Base-by-base conservation (phyloP, 2,113 vertebrate genomes). In the Ovibos moschatus region DNA sequence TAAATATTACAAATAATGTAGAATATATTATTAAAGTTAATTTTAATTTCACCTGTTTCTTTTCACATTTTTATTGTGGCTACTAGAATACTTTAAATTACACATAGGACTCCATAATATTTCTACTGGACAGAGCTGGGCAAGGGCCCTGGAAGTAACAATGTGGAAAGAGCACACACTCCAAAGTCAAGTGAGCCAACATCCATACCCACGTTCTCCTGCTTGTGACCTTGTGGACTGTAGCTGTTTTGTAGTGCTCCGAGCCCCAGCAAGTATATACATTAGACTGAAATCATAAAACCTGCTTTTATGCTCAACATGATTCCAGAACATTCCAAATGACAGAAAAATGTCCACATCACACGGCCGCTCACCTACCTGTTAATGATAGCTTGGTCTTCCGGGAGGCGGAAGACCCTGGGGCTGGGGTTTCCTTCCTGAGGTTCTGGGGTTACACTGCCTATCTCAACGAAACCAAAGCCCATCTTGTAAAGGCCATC, bases 391-490 rank as follows among this genome's bases (percentile, higher is more conserved):
- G 99, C 99, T 60, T 99, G 98, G 3, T 99, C 99, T 81, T 99
- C 89, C 0, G 92, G 76, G 71, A 99, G 99, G 40, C 99, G 99
- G 98, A 99, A 99, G 87, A 99, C 99, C 0, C 99, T 99, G 30
- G 99, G 99, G 57, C 98, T 99, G 45, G 99, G 99, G 98, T 99
- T 99, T 89, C 99, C 99, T 25, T 99, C 99, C 99, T 99, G 99
- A 74, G 99, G 99, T 96, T 99, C 45, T 1, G 99, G 99, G 0
- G 99, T 99, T 91, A 99, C 99, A 0, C 99, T 99, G 50, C 99
- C 99, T 23, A 99, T 99, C 97, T 99, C 99, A 82, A 99, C 99
- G 57, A 99, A 99, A 84, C 99, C 99, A 82, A 99, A 99, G 10
- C 99, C 99, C 98, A 99, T 97, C 95, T 99, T 99, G 94, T 99